phyloP scores from a whole-genome alignment of 2,797 vertebrate species.

The Acestrorhynchus altus region DNA sequence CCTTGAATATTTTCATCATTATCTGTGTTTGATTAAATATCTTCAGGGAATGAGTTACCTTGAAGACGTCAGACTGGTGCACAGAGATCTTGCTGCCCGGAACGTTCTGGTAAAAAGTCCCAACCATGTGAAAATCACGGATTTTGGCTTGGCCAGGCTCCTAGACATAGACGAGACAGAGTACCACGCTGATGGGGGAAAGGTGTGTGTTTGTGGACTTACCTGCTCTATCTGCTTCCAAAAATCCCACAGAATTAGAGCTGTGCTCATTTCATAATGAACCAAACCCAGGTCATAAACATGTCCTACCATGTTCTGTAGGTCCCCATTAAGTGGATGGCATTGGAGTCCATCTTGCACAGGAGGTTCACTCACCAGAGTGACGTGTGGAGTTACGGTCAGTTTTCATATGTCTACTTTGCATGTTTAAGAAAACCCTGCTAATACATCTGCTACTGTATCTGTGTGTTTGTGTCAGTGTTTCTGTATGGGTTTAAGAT shows the following conservation, averaged over 20 bases:
- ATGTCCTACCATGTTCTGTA: conserved; percentile 56
- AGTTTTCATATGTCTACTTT: conserved; percentile 27
- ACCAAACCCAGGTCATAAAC: background rate
- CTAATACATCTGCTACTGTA: background rate
- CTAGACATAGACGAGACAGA: conserved; percentile 96
- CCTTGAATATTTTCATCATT: too few relatives aligned
- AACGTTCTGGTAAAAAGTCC: conserved; percentile 96
- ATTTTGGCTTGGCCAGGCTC: conserved; percentile 93
- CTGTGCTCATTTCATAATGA: background rate
- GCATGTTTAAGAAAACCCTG: too few relatives aligned
- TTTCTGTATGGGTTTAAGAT: conserved; percentile 4
- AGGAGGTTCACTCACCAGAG: conserved; percentile 97
- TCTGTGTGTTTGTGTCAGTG: background rate
- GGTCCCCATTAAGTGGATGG: conserved; percentile 99
- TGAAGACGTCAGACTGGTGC: conserved; percentile 93
- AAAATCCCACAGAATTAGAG: background rate
- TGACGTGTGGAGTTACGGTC: conserved; percentile 98
- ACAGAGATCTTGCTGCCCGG: conserved; percentile 93
- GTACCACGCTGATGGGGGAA: conserved; percentile 95
- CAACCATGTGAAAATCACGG: conserved; percentile 97
- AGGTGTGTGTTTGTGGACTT: conserved; percentile 72
- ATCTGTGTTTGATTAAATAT: conserved; percentile 44
- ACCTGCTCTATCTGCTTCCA: background rate
- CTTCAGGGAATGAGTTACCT: conserved; percentile 94
- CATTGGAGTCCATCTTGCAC: conserved; percentile 94